Evolutionary conservation across 2,797 vertebrate genomes (phyloP).

Genomic region (Allobates femoralis): DNA sequence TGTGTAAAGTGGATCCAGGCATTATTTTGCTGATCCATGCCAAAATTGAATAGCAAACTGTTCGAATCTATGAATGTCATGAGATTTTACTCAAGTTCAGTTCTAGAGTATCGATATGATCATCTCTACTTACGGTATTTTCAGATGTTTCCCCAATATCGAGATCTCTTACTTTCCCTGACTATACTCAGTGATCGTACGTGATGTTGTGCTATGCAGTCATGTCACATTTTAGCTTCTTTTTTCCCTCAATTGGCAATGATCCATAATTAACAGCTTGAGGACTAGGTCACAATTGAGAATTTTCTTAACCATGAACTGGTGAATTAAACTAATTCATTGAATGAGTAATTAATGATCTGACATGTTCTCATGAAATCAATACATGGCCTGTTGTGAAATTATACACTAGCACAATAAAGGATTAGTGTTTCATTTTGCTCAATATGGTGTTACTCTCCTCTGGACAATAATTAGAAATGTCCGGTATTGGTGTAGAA

Average conservation of each 20-base stretch:
- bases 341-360: slow-evolving; percentile 1
- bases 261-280: neutral
- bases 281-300: neutral
- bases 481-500: neutral
- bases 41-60: too few relatives aligned
- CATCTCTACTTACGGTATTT: neutral
- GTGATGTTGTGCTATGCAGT: too few relatives aligned
- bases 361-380: neutral
- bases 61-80: too few relatives aligned
- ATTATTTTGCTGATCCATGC: too few relatives aligned
- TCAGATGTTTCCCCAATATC: neutral
- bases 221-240: neutral
- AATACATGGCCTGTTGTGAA: slow-evolving; percentile 4
- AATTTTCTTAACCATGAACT: neutral
- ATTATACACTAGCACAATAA: neutral
- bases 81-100: too few relatives aligned
- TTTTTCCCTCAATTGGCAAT: neutral
- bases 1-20: too few relatives aligned
- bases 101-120: too few relatives aligned
- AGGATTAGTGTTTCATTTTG: neutral
- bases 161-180: neutral
- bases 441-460: neutral
- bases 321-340: neutral
- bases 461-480: neutral
- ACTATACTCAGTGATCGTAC: neutral